Evolutionary conservation across 2,113 vertebrate species (phyloP).

Genomic region (Scomber japonicus): DNA sequence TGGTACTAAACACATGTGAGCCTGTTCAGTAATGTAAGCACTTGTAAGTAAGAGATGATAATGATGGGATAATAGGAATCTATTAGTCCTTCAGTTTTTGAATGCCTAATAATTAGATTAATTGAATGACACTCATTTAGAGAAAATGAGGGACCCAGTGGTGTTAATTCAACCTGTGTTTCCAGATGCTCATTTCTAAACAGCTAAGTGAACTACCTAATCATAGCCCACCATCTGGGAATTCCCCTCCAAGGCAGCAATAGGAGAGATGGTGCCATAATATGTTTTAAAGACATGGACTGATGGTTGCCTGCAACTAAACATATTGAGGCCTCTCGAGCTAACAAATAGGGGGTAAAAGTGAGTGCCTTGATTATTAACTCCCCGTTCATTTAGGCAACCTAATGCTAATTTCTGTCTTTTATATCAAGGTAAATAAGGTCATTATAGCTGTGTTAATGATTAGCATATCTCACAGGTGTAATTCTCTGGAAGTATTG

Average conservation of each 20-base stretch:
- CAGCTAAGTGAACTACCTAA: constrained; percentile 82
- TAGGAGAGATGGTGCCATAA: constrained; percentile 72
- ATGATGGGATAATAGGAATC: constrained; percentile 81
- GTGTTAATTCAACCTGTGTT: constrained; percentile 85
- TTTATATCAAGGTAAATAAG: constrained; percentile 89
- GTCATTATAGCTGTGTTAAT: constrained; percentile 82
- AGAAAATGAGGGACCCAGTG: constrained; percentile 80
- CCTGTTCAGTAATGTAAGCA: constrained; percentile 69
- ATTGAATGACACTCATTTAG: constrained; percentile 86
- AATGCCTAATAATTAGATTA: constrained; percentile 86
- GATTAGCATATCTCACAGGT: constrained; percentile 88
- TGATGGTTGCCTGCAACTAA: constrained; percentile 69
- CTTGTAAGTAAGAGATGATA: constrained; percentile 77
- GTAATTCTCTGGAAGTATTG: constrained; percentile 81
- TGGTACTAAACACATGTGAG: constrained; percentile 25
- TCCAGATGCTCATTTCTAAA: constrained; percentile 85
- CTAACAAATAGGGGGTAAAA: constrained; percentile 74
- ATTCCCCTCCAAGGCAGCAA: constrained; percentile 81
- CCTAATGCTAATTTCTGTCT: constrained; percentile 85
- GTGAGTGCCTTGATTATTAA: constrained; percentile 83
- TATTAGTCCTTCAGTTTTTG: constrained; percentile 82
- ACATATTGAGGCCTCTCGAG: constrained; percentile 72
- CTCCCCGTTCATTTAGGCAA: constrained; percentile 82
- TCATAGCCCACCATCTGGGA: constrained; percentile 82
- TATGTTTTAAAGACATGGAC: constrained; percentile 75